Percentiles rank a stretch among this genome's conserved stretches.
Conservation (phyloP, 2,797 vertebrate species). For the Coluber constrictor region DNA sequence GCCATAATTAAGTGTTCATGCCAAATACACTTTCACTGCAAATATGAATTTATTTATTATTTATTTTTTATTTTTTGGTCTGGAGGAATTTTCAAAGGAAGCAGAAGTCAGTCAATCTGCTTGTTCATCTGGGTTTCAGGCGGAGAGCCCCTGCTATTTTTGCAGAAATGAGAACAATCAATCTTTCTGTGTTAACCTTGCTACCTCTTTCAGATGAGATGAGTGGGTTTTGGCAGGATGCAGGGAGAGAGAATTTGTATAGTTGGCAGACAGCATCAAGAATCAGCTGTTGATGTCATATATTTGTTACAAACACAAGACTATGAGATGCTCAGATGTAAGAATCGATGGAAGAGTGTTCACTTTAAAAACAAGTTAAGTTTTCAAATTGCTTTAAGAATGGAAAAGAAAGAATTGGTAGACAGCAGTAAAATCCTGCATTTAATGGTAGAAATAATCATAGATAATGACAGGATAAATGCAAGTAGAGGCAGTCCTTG, state of each 20-base stretch:
- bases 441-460: not conserved
- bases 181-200: not conserved
- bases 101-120: slow-evolving; percentile 6
- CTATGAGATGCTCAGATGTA: not conserved
- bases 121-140: slow-evolving; percentile 14
- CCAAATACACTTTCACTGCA: not conserved
- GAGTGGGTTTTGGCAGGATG: not conserved
- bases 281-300: not conserved
- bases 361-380: not conserved
- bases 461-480: slow-evolving; percentile 18
- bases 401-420: not conserved
- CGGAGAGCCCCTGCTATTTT: not conserved
- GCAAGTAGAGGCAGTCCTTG: not conserved
- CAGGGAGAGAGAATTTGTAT: not conserved
- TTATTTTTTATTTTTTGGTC: not conserved
- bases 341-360: not conserved
- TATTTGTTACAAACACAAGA: not conserved
- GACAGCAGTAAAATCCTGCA: not conserved
- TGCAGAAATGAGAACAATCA: not conserved
- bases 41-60: not conserved
- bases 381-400: not conserved
- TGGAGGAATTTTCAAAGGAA: not conserved
- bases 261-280: not conserved
- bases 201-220: not conserved
- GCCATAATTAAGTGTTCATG: not conserved